Base-by-base conservation (phyloP, 1,140 invertebrate species). In the Euglossa dilemma region DNA sequence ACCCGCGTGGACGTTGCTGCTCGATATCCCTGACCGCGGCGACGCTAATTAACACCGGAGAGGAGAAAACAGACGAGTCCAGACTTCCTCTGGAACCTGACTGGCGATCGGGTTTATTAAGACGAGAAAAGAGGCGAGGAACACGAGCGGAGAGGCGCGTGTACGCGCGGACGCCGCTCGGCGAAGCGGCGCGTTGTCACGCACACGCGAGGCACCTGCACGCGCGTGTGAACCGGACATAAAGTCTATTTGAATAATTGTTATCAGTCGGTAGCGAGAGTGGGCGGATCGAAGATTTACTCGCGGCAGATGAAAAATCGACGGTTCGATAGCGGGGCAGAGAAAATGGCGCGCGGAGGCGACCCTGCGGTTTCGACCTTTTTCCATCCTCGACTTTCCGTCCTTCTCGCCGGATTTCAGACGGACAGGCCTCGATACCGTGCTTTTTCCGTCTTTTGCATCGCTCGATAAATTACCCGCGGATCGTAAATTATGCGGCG, bases 221-320 rank as follows among this genome's bases (percentile, higher is more conserved):
- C 72, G 74, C 61, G 16, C 47, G 36, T 64, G 36, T 43, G 63
- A 64, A 23, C 63, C 18, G 36, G 63, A 64, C 36, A 16, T 25
- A 25, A 56, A 28, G 50, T 52, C 50, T 18, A 77, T 77, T 77
- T 77, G 75, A 77, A 77, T 77, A 77, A 77, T 77, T 77, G 50
- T 77, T 69, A 77, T 77, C 47, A n/a, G 50, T 2, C 50, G 63
- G 64, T 6, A 6, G 23, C 0, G 9, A 66, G 20, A 59, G 75
- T 77, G 36, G 75, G 75, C 63, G 63, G 20, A 43, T 25, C 63
- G 8, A 67, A 52, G 50, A 69, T 77, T 77, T 77, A 77, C 52
- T 56, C 50, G 23, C 12, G 47, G 50, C 20, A 20, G 23, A 25
- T 69, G 63, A 77, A 77, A 77, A 66, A 77, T 54, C 61, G 20